Evolutionary conservation across 2,797 vertebrate species (phyloP).

Genomic region (Mormyrops attenuatus): DNA sequence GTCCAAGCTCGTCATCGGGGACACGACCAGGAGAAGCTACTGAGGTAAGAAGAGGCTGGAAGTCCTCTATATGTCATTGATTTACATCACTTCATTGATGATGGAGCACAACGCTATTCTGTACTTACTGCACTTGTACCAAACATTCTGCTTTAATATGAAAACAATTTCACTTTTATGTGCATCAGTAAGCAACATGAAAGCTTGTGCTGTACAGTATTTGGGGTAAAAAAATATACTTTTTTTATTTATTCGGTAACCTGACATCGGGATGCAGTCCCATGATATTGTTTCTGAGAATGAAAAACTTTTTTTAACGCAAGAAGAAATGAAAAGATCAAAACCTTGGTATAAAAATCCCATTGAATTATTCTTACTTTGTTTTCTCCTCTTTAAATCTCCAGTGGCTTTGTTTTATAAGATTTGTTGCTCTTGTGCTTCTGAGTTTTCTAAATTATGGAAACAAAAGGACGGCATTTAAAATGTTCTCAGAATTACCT

Average conservation of each 20-base stretch:
- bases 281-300: background rate
- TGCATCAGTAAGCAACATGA: background rate
- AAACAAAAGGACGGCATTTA: background rate
- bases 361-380: slow-evolving; percentile 14
- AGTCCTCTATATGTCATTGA: background rate
- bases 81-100: background rate
- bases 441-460: slow-evolving; percentile 11
- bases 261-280: background rate
- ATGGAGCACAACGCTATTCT: background rate
- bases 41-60: slow-evolving; percentile 67
- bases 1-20: slow-evolving; percentile 78
- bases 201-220: background rate
- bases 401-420: slow-evolving; percentile 8
- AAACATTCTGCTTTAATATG: background rate
- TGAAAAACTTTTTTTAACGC: background rate
- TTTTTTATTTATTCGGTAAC: background rate
- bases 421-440: slow-evolving; percentile 11
- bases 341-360: background rate
- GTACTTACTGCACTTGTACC: background rate
- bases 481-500: slow-evolving; percentile 1
- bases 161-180: background rate
- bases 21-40: slow-evolving; percentile 87
- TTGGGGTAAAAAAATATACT: background rate
- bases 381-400: background rate
- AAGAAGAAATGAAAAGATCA: slow-evolving; percentile 3